Evolutionary conservation across 2,113 vertebrate genomes (phyloP), one percentile per base, ranked within the genome.

Genomic region (Tragulus kanchil): DNA sequence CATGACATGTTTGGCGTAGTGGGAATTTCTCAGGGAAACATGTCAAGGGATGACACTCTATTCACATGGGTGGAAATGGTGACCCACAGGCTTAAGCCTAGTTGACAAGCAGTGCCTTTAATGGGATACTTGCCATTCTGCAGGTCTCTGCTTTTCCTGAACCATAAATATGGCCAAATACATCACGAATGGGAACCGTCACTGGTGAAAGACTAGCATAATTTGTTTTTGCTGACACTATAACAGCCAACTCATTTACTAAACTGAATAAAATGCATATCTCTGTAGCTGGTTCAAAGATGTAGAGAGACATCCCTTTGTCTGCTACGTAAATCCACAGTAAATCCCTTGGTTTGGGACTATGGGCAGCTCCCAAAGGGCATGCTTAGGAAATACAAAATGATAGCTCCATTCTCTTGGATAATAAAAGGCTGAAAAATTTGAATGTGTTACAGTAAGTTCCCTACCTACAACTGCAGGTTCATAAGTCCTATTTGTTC

Each of bases 221-320:
- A 77, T 11, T 48, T 79, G 58, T 90, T 56, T 62, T 26, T 28
- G 88, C 6, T 65, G 59, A 85, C 50, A 87, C 3, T 26, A 0
- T 56, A 79, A 92, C 6, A 78, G n/a, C 23, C 45, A 95, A 89
- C 36, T 89, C 87, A 69, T 88, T 93, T 92, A 83, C 54, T 54
- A 84, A 85, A 71, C 0, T 36, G 71, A 89, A 89, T 61, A 65
- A 62, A 85, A 89, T 61, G 5, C n/a, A 28, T 71, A 11, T 62
- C 67, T 45, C 12, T 56, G 23, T n/a, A 89, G 42, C 28, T 62
- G 75, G 11, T 71, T 94, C 64, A 77, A 52, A 84, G 69, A 67
- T 19, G 3, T 3, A 93, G 52, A 6, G 4, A 36, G 73, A 73
- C 25, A 48, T n/a, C 50, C 3, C 31, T 61, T 56, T n/a, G 17